Conservation (phyloP, 2,113 vertebrate genomes). For the Poeciliopsis prolifica region DNA sequence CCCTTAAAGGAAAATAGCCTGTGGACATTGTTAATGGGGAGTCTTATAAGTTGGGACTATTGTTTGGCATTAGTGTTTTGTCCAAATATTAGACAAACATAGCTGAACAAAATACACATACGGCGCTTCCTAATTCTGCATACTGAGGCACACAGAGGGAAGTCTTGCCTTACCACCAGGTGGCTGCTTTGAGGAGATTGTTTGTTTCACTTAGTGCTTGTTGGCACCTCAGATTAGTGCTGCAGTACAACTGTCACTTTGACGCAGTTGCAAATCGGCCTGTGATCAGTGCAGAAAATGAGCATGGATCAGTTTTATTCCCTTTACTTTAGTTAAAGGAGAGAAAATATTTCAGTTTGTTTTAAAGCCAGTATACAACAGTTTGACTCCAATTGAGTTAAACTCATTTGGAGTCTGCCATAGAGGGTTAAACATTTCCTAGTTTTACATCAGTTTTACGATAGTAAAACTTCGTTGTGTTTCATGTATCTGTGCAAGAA, state of each 20-base stretch:
- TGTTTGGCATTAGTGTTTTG: not conserved
- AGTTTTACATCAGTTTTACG: not conserved
- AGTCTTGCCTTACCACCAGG: constrained; percentile 1
- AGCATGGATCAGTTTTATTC: constrained; percentile 7
- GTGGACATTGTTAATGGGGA: constrained; percentile 13
- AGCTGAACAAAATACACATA: not conserved
- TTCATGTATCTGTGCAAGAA: not conserved
- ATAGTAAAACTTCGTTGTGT: not conserved
- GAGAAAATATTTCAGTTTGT: not conserved
- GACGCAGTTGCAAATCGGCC: constrained; percentile 4
- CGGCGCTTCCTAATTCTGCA: not conserved
- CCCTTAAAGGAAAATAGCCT: constrained; percentile 14
- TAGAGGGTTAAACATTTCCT: not conserved
- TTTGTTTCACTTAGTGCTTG: constrained; percentile 16
- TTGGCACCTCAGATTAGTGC: constrained; percentile 22
- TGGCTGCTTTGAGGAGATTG: constrained; percentile 9
- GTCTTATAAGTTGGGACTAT: constrained; percentile 13
- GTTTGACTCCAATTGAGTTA: not conserved
- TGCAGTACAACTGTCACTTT: too few species aligned
- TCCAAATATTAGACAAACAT: too few species aligned
- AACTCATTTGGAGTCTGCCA: too few species aligned
- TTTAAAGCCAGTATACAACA: not conserved
- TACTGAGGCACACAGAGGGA: not conserved
- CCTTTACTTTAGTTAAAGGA: not conserved
- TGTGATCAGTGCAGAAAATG: constrained; percentile 13